Evolutionary conservation across 2,888 invertebrate species (phyloP).

Genomic region (Nebria brevicollis): DNA sequence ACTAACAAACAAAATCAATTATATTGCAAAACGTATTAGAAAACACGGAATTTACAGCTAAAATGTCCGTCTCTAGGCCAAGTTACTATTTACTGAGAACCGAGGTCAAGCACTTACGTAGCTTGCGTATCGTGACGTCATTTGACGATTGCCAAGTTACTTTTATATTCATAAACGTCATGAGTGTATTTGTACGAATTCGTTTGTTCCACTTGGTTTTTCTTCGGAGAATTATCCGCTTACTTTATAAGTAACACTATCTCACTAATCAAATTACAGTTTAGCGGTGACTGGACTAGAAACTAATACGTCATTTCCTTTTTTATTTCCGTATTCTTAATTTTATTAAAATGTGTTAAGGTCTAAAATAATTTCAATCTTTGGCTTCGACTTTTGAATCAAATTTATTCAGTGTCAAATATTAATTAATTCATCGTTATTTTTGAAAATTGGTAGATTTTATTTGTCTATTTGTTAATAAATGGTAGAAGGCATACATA

Average conservation of each 20-base stretch:
- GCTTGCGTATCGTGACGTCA: not conserved
- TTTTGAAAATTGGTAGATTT: too few relatives aligned
- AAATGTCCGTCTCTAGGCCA: constrained; percentile 13
- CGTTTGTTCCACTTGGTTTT: not conserved
- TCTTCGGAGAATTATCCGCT: constrained; percentile 1
- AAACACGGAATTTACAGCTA: not conserved
- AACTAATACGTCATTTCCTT: not conserved
- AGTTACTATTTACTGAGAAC: not conserved
- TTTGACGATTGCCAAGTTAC: constrained; percentile 13
- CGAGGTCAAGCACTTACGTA: constrained; percentile 18
- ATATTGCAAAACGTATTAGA: not conserved
- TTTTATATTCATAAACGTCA: constrained; percentile 1
- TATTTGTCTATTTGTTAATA: too few relatives aligned
- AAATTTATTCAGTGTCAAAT: too few relatives aligned
- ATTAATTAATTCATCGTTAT: too few relatives aligned
- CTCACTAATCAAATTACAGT: not conserved
- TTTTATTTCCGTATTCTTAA: not conserved
- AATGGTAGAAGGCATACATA: too few relatives aligned
- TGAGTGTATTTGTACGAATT: constrained; percentile 9
- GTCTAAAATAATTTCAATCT: too few relatives aligned
- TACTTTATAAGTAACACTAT: not conserved
- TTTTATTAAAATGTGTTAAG: not conserved
- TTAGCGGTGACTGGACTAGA: not conserved
- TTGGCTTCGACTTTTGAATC: too few relatives aligned
- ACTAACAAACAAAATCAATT: not conserved